Conservation (phyloP, 2,888 invertebrate genomes). For the Andrena praecox region DNA sequence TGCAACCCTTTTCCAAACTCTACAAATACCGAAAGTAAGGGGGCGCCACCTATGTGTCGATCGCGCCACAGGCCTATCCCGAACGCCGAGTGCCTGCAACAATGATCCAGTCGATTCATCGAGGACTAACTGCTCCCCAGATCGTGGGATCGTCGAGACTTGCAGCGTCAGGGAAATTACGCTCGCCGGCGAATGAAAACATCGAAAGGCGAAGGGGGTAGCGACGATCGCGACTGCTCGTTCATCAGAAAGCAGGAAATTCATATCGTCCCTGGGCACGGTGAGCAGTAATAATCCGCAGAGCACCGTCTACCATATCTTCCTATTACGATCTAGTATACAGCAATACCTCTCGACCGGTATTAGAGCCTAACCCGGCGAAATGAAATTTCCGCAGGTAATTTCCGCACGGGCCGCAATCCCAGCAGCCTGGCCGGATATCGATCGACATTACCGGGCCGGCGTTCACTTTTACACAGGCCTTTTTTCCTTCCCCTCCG, state of each 20-base stretch:
- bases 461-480: constrained; percentile 40
- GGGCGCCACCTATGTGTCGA: too few relatives aligned
- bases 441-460: constrained; percentile 58
- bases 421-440: constrained; percentile 47
- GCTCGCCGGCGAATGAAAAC: background rate
- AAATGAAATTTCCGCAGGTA: constrained; percentile 70
- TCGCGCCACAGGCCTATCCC: too few relatives aligned
- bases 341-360: constrained; percentile 50
- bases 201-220: background rate
- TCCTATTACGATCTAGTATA: constrained; percentile 44
- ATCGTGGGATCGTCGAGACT: background rate
- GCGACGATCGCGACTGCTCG: background rate
- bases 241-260: constrained; percentile 10
- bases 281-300: constrained; percentile 46
- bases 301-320: constrained; percentile 29
- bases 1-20: too few relatives aligned
- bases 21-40: too few relatives aligned
- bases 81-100: too few relatives aligned
- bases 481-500: background rate
- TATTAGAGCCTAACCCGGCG: constrained; percentile 59
- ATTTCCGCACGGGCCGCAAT: constrained; percentile 63
- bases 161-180: background rate
- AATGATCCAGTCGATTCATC: too few relatives aligned
- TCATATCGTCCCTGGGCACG: background rate
- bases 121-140: too few relatives aligned